Evolutionary conservation across 2,888 invertebrate genomes (phyloP).

Genomic region (Drosophila neoperkinsi): DNA sequence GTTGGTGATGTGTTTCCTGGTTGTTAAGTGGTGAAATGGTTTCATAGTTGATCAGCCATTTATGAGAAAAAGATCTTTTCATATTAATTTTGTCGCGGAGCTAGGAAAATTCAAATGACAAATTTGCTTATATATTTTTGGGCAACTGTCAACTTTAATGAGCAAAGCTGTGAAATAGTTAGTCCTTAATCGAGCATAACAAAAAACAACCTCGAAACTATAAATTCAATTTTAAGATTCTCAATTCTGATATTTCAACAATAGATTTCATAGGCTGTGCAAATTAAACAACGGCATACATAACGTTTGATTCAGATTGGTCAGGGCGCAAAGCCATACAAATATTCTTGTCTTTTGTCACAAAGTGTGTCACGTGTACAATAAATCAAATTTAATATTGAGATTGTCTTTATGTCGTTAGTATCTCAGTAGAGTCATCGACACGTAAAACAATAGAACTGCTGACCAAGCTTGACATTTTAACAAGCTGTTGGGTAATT

Average conservation of each 20-base stretch:
- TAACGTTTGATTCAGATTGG: conserved; percentile 1
- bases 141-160: neutral
- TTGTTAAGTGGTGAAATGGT: conserved; percentile 21
- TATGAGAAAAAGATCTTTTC: neutral
- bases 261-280: neutral
- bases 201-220: neutral
- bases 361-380: conserved; percentile 38
- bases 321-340: neutral
- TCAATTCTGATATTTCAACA: neutral
- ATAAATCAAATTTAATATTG: conserved; percentile 43
- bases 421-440: conserved; percentile 27
- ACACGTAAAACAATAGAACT: conserved; percentile 42
- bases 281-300: neutral
- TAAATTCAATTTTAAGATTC: neutral
- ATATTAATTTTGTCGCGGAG: neutral
- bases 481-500: conserved; percentile 6
- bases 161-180: neutral
- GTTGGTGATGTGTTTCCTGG: conserved; percentile 18
- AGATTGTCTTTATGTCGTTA: conserved; percentile 44
- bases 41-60: conserved; percentile 3
- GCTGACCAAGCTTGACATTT: conserved; percentile 39
- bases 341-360: conserved; percentile 5
- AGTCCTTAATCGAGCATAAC: neutral
- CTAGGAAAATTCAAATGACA: neutral
- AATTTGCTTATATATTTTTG: neutral